Conservation (phyloP, 2,797 vertebrate species). For the Lacerta agilis region DNA sequence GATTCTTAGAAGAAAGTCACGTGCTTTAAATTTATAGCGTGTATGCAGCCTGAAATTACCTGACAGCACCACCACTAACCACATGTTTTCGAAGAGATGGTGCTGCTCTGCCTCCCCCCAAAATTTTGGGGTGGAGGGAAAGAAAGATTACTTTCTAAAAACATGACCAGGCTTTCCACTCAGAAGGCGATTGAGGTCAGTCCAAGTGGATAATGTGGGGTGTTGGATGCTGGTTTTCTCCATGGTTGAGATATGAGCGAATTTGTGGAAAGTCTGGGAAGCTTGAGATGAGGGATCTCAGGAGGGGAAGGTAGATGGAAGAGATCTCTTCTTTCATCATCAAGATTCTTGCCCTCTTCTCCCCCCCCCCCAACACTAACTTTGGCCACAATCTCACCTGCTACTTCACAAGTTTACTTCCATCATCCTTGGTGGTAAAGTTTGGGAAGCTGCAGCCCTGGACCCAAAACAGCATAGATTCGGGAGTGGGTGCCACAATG, state of each 20-base stretch:
- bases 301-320: background rate
- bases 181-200: background rate
- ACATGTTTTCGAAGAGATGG: background rate
- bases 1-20: too few species aligned
- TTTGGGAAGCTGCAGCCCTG: background rate
- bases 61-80: background rate
- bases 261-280: background rate
- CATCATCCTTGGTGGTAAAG: background rate
- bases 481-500: too few species aligned
- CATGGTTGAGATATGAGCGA: background rate
- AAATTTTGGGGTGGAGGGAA: background rate
- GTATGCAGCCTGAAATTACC: too few species aligned
- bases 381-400: background rate
- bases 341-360: background rate
- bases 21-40: too few species aligned
- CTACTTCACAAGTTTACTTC: background rate
- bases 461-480: background rate
- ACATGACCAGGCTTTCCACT: too few species aligned
- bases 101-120: background rate
- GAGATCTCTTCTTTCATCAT: background rate
- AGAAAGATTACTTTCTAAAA: too few species aligned
- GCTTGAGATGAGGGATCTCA: background rate
- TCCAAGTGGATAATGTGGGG: rapidly evolving
- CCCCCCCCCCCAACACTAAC: background rate
- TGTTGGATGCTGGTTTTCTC: background rate